Base-by-base conservation (phyloP, 2,888 invertebrate genomes). In the Eueremaeus valkanovi region DNA sequence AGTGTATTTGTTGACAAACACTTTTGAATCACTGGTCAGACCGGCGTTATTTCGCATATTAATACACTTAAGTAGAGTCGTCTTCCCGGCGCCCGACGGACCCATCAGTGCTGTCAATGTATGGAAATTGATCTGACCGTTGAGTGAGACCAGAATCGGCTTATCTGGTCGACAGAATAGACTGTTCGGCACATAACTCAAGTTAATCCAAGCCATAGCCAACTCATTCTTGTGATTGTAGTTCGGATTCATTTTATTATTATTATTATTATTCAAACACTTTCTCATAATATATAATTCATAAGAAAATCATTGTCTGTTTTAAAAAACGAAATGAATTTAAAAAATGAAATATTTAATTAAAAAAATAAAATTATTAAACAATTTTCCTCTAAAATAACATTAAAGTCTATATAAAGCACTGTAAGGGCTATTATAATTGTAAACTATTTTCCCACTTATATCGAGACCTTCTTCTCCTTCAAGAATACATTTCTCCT, bases 61-160 rank as follows among this genome's bases (percentile, higher is more conserved):
- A 9, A 66, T 36, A 66, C 66, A 66, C 66, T 66, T 66, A 1
- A 66, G 18, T 36, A 66, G 40, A n/a, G 66, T 66, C 36, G 66
- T 66, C 40, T 66, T 66, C n/a, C 66, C 66, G 3, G 66, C 66
- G 8, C 66, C 66, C 36, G 66, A 66, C 27, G 66, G 66, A 33
- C 66, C 66, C 66, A 66, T 66, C n/a, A 66, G 40, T 36, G 66
- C 66, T 18, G 63, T 63, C 63, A 63, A 33, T 33, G 63, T 33
- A 33, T 63, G 33, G 18, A 33, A 63, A 63, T 63, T 63, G 33
- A 63, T 63, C 6, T 31, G 33, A 33, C 63, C 63, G n/a, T 33
- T 63, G 1, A 63, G 33, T 27, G 31, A 31, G 13, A 13, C 16
- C 18, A 63, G n/a, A 5, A 63, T 63, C 5, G 33, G 8, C n/a